phyloP scores from a whole-genome alignment of 2,113 vertebrate genomes.

The Nothoprocta pentlandii region DNA sequence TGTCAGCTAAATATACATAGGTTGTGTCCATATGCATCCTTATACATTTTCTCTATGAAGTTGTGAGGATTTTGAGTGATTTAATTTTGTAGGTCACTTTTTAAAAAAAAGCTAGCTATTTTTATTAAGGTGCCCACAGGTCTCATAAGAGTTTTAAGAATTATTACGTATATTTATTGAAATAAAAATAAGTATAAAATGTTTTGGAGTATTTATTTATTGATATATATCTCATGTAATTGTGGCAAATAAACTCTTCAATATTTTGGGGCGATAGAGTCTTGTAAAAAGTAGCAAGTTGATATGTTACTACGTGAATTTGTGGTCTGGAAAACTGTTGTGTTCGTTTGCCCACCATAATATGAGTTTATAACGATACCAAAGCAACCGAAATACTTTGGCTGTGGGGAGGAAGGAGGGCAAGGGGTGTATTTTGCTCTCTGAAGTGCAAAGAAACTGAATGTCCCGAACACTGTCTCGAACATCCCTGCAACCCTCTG shows the following conservation, averaged over 20 bases:
- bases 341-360: background rate
- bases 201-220: background rate
- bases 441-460: background rate
- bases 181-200: background rate
- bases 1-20: background rate
- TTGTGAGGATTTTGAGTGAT: background rate
- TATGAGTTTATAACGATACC: background rate
- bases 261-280: background rate
- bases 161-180: background rate
- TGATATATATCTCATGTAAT: background rate
- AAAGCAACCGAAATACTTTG: background rate
- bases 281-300: background rate
- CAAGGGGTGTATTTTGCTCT: background rate
- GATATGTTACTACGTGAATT: background rate
- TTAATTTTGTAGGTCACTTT: background rate
- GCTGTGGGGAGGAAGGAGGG: background rate
- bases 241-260: background rate
- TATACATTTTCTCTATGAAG: background rate
- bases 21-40: background rate
- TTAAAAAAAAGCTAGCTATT: background rate
- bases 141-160: background rate
- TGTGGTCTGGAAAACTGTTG: background rate
- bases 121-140: fast-evolving
- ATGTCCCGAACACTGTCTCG: background rate
- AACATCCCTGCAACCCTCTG: background rate